Base-by-base conservation (phyloP, 35 echinoderm and acorn worm genomes). In the Chiridota heheva region DNA sequence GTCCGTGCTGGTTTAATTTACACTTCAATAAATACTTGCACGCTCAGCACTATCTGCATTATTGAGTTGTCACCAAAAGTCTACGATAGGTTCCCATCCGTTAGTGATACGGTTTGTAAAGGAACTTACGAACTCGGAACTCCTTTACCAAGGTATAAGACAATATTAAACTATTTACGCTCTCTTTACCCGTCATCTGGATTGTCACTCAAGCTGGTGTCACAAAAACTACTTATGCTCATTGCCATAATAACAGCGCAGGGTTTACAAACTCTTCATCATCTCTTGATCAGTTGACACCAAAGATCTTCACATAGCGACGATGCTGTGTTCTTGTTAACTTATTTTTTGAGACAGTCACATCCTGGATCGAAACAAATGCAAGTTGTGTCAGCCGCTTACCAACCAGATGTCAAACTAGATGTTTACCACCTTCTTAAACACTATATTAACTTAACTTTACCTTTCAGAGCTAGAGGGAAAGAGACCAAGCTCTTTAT, bases 161-260 rank as follows among this genome's bases (percentile, higher is more conserved):
- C n/a, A n/a, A n/a, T n/a, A n/a, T n/a, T n/a, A n/a, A n/a, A n/a
- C n/a, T n/a, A n/a, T n/a, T n/a, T n/a, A n/a, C 49, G 49, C 24
- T 55, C 49, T 25, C 15, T 15, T 55, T 25, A 29, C 31, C 63
- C 63, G 18, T 0, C 63, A 35, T 17, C 63, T 67, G 46, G 24
- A 34, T 36, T 77, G 42, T 25, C 12, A 3, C 44, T 77, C 12
- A 51, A 77, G 44, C 45, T 31, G 15, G 28, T 77, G 13, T 55
- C 72, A 27, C 45, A 55, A 1, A 77, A 77, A n/a, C 34, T 51
- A 26, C 44, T 56, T 36, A 77, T 56, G 72, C 72, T 77, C 3
- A 42, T 77, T 77, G 72, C 48, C 46, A 26, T 77, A 31, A 77
- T 51, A 53, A 49, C 44, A 26, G 42, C 31, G 41, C 42, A 77